Percentiles rank a stretch among this genome's conserved stretches.
Conservation (phyloP, 1,140 invertebrate genomes). For the Brachionus paranguensis region DNA sequence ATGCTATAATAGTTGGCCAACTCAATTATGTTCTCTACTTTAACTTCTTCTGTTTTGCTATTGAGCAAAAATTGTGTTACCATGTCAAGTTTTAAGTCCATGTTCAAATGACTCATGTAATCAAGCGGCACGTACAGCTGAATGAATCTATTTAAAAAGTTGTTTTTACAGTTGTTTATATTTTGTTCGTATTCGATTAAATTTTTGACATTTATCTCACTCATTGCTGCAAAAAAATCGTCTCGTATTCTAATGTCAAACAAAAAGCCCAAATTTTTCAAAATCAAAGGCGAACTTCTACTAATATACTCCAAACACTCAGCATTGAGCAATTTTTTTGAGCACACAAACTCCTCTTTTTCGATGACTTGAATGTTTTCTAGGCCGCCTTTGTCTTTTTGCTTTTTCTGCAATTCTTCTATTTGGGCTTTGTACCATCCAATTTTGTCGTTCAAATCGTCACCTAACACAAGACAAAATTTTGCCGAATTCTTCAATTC, state of each 20-base stretch:
- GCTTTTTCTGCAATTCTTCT: not conserved
- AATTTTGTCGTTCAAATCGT: not conserved
- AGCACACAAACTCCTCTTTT: not conserved
- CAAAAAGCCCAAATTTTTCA: not conserved
- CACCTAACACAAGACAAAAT: not conserved
- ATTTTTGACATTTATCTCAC: not conserved
- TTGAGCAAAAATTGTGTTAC: conserved; percentile 32
- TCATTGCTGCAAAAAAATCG: not conserved
- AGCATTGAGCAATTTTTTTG: not conserved
- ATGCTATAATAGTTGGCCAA: not conserved
- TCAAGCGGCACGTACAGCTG: conserved; percentile 21
- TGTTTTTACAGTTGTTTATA: not conserved
- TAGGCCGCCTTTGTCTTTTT: not conserved
- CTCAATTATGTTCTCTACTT: conserved; percentile 13
- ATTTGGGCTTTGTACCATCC: not conserved
- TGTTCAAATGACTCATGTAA: conserved; percentile 3
- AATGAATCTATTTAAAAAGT: not conserved
- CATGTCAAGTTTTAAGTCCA: not conserved
- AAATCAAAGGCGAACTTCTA: not conserved
- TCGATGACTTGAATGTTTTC: not conserved
- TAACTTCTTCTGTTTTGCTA: conserved; percentile 1
- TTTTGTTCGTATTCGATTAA: not conserved
- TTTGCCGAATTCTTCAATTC: not conserved
- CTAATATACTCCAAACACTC: conserved; percentile 16
- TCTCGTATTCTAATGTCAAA: not conserved